phyloP scores from a whole-genome alignment of 2,888 invertebrate genomes.

The Phrixothrix hirtus region DNA sequence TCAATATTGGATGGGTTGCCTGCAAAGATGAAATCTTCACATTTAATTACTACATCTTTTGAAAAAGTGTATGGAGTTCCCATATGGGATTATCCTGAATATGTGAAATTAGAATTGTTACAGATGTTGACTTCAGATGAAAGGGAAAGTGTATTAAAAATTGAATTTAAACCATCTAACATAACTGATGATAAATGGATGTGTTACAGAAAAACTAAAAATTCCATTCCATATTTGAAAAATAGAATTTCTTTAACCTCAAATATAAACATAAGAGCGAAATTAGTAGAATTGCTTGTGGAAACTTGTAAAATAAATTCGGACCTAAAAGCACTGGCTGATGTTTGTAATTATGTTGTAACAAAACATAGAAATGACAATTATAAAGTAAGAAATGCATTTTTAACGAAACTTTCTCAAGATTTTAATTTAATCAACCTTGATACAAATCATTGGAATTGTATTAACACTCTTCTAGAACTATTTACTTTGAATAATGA shows the following conservation, averaged over 20 bases:
- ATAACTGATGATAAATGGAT: conserved; percentile 7
- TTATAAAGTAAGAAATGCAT: background rate
- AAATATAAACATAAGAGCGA: conserved; percentile 3
- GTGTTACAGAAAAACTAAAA: background rate
- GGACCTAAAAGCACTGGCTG: background rate
- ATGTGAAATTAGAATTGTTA: conserved; percentile 2
- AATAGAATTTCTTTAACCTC: conserved; percentile 1
- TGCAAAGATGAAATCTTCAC: background rate
- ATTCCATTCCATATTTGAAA: conserved; percentile 8
- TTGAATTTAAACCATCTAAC: background rate
- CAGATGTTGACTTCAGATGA: conserved; percentile 7
- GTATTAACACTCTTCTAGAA: background rate
- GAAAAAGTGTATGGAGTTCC: conserved; percentile 3
- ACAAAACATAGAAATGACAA: conserved; percentile 3
- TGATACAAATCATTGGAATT: background rate
- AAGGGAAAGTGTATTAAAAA: conserved; percentile 1
- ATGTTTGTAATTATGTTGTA: conserved; percentile 5
- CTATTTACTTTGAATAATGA: background rate
- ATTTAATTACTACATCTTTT: conserved; percentile 9
- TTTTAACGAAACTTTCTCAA: background rate
- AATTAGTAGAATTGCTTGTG: conserved; percentile 1
- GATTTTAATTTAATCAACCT: background rate
- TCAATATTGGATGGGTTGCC: background rate
- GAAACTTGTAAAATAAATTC: conserved; percentile 10
- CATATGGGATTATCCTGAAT: conserved; percentile 13